phyloP scores from a whole-genome alignment of 2,113 vertebrate genomes.

The Neopipo cinnamomea region DNA sequence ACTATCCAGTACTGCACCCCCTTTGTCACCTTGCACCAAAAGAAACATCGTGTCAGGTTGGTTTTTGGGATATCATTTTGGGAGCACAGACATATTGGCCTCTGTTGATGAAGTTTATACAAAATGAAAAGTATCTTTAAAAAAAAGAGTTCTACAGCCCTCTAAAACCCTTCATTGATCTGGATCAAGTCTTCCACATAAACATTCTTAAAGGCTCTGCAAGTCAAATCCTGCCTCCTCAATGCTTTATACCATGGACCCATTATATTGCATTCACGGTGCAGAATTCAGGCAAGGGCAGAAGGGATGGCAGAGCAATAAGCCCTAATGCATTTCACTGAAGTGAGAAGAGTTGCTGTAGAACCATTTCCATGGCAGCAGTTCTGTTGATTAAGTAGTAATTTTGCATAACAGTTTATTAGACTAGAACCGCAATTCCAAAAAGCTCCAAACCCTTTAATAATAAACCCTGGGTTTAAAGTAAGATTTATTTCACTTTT shows the following conservation, averaged over 20 bases:
- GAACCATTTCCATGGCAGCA: conserved; percentile 15
- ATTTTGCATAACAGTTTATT: background rate
- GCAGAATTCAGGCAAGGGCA: background rate
- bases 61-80: background rate
- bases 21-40: background rate
- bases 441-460: background rate
- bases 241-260: background rate
- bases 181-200: background rate
- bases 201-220: background rate
- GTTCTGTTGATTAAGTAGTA: background rate
- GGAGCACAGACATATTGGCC: background rate
- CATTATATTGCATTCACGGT: background rate
- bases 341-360: background rate
- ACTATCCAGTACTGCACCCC: background rate
- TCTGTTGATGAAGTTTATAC: background rate
- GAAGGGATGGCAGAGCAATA: background rate
- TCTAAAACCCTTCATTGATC: background rate
- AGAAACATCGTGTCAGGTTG: background rate
- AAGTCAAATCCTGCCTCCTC: background rate
- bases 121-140: background rate
- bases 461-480: background rate
- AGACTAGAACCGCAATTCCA: background rate
- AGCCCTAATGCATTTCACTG: background rate
- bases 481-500: background rate
- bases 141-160: background rate